phyloP scores from a whole-genome alignment of 2,113 vertebrate genomes.

The Rhea americana region DNA sequence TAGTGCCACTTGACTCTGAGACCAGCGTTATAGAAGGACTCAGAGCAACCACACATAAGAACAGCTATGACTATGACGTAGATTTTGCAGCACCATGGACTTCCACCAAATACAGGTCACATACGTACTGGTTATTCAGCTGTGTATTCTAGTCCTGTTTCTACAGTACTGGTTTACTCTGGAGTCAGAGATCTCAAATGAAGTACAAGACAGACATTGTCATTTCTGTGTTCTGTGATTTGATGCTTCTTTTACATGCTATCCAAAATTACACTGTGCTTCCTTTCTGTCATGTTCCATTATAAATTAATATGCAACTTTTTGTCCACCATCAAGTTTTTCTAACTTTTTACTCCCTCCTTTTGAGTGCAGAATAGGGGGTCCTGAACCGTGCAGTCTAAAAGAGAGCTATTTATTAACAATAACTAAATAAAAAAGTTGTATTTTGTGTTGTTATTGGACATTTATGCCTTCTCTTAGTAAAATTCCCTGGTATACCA shows the following conservation, averaged over 20 bases:
- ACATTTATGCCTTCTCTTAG: fast-evolving
- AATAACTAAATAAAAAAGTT: neutral
- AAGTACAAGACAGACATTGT: neutral
- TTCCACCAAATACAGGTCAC: neutral
- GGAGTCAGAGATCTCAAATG: neutral
- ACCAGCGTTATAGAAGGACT: neutral
- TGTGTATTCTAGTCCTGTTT: neutral
- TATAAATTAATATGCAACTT: neutral
- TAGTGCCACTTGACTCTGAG: neutral
- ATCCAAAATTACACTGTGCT: neutral
- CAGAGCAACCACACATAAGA: neutral
- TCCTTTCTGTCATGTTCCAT: neutral
- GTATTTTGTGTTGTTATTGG: neutral
- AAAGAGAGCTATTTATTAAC: neutral
- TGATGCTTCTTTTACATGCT: neutral
- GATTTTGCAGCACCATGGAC: neutral
- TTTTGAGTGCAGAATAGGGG: neutral
- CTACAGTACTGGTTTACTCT: neutral
- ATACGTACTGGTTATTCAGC: neutral
- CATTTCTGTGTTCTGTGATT: neutral
- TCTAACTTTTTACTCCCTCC: neutral
- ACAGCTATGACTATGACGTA: neutral
- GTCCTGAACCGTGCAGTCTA: fast-evolving
- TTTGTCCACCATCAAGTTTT: neutral
- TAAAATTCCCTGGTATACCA: neutral